phyloP scores from a whole-genome alignment of 2,888 invertebrate species.

The Heliothis peltigera region DNA sequence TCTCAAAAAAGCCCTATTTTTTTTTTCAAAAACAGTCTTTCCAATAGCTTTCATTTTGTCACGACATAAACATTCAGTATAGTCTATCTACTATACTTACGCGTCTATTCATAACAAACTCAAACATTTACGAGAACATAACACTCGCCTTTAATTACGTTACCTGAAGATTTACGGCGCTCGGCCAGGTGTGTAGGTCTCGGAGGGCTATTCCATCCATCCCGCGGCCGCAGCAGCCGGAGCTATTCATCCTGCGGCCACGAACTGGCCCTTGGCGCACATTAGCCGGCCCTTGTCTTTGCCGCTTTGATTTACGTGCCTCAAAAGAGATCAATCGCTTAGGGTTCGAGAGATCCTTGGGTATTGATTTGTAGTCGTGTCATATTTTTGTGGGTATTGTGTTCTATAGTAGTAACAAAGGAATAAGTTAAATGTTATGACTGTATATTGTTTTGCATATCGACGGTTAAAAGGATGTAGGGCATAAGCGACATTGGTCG shows the following conservation, averaged over 20 bases:
- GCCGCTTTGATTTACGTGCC: constrained; percentile 84
- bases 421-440: too few relatives aligned
- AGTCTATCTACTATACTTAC: not conserved
- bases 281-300: constrained; percentile 83
- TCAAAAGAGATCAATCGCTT: constrained; percentile 80
- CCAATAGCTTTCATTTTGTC: too few relatives aligned
- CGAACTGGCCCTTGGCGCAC: constrained; percentile 69
- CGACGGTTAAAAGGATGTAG: too few relatives aligned
- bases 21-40: too few relatives aligned
- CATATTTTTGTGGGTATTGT: not conserved
- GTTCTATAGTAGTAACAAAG: too few relatives aligned
- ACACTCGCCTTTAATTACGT: constrained; percentile 53
- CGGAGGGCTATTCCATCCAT: constrained; percentile 59
- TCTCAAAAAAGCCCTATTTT: too few relatives aligned
- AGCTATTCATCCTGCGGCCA: constrained; percentile 60
- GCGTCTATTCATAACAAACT: not conserved
- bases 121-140: constrained; percentile 24
- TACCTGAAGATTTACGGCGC: constrained; percentile 60
- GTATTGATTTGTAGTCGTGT: constrained; percentile 40
- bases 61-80: too few relatives aligned
- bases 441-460: too few relatives aligned
- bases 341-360: constrained; percentile 62
- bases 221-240: constrained; percentile 44
- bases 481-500: too few relatives aligned
- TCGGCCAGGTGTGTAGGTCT: constrained; percentile 60